Evolutionary conservation across 2,888 invertebrate genomes (phyloP).

Genomic region (Platycnemis pennipes): DNA sequence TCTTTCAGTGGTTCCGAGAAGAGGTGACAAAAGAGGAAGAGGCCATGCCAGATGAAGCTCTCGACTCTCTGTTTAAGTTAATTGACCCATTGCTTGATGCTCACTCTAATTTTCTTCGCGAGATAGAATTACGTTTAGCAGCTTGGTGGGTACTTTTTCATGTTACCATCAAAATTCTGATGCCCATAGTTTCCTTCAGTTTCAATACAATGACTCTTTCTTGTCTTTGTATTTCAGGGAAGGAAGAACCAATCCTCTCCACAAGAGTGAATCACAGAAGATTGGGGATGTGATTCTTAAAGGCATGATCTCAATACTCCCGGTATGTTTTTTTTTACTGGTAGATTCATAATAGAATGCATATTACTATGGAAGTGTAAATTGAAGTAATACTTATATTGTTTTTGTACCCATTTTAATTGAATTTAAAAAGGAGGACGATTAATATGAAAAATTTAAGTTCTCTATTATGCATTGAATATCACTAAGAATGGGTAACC

Average conservation of each 20-base stretch:
- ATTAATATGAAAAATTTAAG: too few relatives aligned
- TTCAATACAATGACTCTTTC: neutral
- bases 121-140: constrained; percentile 87
- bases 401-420: too few relatives aligned
- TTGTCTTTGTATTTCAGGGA: constrained; percentile 79
- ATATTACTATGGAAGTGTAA: too few relatives aligned
- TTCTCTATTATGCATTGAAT: too few relatives aligned
- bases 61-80: constrained; percentile 82
- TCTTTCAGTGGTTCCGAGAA: constrained; percentile 86
- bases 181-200: neutral
- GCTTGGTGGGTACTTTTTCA: constrained; percentile 80
- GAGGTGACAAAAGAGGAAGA: constrained; percentile 84
- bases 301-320: constrained; percentile 83
- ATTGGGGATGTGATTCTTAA: constrained; percentile 89
- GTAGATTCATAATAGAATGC: too few relatives aligned
- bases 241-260: constrained; percentile 80
- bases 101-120: constrained; percentile 89
- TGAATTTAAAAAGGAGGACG: too few relatives aligned
- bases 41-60: constrained; percentile 83
- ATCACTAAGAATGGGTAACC: too few relatives aligned
- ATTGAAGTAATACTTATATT: too few relatives aligned
- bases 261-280: constrained; percentile 81
- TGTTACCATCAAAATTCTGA: neutral
- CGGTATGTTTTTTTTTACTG: constrained; percentile 78
- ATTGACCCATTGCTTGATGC: constrained; percentile 90